A percentile compares a stretch with the other conserved stretches of the same genome.
phyloP scores from a whole-genome alignment of 2,113 vertebrate genomes.

The Ursus arctos region DNA sequence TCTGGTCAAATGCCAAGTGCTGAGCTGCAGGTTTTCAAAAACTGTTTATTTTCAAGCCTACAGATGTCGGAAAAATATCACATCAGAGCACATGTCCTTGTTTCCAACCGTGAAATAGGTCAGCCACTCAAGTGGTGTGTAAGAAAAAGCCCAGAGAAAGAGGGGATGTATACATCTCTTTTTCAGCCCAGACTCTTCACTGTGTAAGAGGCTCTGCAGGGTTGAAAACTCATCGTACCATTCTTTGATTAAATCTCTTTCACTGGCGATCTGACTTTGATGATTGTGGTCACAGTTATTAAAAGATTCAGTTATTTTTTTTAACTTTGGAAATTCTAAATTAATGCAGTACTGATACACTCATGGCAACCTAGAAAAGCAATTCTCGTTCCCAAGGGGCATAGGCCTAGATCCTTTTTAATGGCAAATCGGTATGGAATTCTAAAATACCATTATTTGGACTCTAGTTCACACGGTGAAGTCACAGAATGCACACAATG shows the following conservation, averaged over 20 bases:
- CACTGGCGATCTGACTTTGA: neutral
- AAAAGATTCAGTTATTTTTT: neutral
- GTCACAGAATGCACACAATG: neutral
- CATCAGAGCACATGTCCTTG: neutral
- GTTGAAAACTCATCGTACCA: neutral
- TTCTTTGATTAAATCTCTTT: neutral
- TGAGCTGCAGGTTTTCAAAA: constrained; percentile 25
- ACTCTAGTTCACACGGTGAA: neutral
- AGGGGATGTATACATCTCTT: neutral
- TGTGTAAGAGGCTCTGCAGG: neutral
- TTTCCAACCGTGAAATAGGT: neutral
- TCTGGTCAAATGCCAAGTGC: constrained; percentile 27
- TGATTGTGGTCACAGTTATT: neutral
- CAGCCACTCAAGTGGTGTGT: neutral
- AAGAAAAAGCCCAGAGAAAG: neutral
- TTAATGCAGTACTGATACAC: neutral
- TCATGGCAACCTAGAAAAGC: neutral
- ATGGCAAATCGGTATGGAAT: neutral
- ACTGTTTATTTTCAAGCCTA: constrained; percentile 36
- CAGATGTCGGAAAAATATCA: neutral
- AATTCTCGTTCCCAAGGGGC: neutral
- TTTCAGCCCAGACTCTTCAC: neutral
- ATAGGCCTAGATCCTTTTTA: neutral
- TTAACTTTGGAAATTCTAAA: constrained; percentile 14
- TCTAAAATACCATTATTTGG: neutral